Conservation (phyloP, 2,888 invertebrate genomes). For the Acleris sparsana region DNA sequence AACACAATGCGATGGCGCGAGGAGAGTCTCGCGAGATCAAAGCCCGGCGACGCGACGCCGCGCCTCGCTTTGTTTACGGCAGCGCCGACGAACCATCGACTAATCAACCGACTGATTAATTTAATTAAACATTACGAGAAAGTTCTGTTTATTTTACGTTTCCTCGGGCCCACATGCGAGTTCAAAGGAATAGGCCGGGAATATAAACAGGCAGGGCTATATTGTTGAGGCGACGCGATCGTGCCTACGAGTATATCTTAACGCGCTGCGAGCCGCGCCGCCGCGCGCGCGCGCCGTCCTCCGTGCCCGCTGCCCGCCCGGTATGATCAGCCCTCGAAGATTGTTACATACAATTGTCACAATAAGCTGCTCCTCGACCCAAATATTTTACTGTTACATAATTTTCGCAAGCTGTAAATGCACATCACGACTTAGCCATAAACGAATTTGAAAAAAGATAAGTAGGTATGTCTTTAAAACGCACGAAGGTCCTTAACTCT, state of each 20-base stretch:
- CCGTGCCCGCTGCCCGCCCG: too few species aligned
- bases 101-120: conserved; percentile 83
- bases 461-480: conserved; percentile 48
- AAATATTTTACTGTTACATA: neutral
- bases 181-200: conserved; percentile 78
- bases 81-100: conserved; percentile 77
- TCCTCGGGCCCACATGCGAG: conserved; percentile 82
- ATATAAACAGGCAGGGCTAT: conserved; percentile 68
- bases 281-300: conserved; percentile 11
- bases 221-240: conserved; percentile 58
- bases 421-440: conserved; percentile 28
- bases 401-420: conserved; percentile 3
- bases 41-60: conserved; percentile 58
- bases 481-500: conserved; percentile 69
- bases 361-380: neutral
- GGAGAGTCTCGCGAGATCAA: conserved; percentile 73
- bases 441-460: conserved; percentile 48
- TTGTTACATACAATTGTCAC: neutral
- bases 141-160: conserved; percentile 82
- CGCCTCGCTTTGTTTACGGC: conserved; percentile 75
- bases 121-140: conserved; percentile 84
- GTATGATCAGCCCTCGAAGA: too few species aligned
- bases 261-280: conserved; percentile 45
- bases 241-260: conserved; percentile 13
- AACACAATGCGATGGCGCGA: conserved; percentile 60